phyloP scores from a whole-genome alignment of 2,797 vertebrate species.

The Pagetopsis macropterus region DNA sequence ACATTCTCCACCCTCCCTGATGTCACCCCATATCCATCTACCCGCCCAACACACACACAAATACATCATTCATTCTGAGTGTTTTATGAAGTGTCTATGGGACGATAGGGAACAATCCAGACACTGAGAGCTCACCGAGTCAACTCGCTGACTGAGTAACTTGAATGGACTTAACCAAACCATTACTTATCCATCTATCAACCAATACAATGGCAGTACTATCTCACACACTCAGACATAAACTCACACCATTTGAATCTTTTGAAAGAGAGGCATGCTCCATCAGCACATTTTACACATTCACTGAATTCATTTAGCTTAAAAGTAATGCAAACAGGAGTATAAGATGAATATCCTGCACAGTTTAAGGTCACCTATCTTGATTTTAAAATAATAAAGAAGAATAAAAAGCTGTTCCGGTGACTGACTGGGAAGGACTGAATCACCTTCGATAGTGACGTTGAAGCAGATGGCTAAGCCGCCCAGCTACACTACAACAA shows the following conservation, averaged over 20 bases:
- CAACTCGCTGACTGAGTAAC: constrained; percentile 32
- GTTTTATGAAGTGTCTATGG: constrained; percentile 66
- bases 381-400: background rate
- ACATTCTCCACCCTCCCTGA: constrained; percentile 42
- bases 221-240: constrained; percentile 30
- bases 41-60: constrained; percentile 5
- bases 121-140: constrained; percentile 46
- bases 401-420: background rate
- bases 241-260: constrained; percentile 24
- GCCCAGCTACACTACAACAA: constrained; percentile 21
- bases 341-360: background rate
- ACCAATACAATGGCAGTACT: constrained; percentile 38
- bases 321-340: background rate
- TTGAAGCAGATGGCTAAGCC: constrained; percentile 57
- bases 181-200: constrained; percentile 44
- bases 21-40: constrained; percentile 52
- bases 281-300: constrained; percentile 9
- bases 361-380: background rate
- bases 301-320: background rate
- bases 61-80: constrained; percentile 64
- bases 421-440: background rate
- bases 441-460: constrained; percentile 52
- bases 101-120: constrained; percentile 50
- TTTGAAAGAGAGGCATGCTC: background rate
- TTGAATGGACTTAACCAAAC: constrained; percentile 37